Conservation (phyloP, 2,888 invertebrate species). For the Pseudoips prasinana region DNA sequence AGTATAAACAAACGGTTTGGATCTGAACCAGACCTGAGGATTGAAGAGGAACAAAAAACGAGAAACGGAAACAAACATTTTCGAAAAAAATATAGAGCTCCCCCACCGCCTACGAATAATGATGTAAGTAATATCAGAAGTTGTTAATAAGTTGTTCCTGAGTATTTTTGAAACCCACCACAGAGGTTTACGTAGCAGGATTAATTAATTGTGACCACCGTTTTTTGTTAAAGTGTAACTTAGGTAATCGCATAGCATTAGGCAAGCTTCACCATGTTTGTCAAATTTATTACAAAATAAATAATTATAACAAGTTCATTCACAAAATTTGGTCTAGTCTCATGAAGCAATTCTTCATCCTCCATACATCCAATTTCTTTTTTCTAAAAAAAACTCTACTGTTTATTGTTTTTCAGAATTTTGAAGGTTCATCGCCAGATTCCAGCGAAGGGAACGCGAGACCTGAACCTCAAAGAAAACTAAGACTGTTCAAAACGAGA, state of each 20-base stretch:
- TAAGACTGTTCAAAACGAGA: slow-evolving; percentile 88
- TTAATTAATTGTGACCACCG: too few relatives aligned
- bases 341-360: too few relatives aligned
- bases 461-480: slow-evolving; percentile 78
- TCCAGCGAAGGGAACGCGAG: slow-evolving; percentile 78
- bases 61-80: slow-evolving; percentile 77
- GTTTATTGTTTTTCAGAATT: slow-evolving; percentile 45
- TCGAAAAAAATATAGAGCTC: slow-evolving; percentile 90
- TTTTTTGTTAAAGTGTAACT: too few relatives aligned
- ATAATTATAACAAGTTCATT: too few relatives aligned
- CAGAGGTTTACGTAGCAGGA: too few relatives aligned
- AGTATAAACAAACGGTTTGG: slow-evolving; percentile 83
- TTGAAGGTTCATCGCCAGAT: slow-evolving; percentile 82
- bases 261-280: too few relatives aligned
- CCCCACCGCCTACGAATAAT: slow-evolving; percentile 78
- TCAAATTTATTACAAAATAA: too few relatives aligned
- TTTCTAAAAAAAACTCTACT: background rate
- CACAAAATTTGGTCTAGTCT: too few relatives aligned
- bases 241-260: too few relatives aligned
- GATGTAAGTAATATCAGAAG: slow-evolving; percentile 63
- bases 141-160: too few relatives aligned
- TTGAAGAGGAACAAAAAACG: slow-evolving; percentile 66
- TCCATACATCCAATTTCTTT: too few relatives aligned
- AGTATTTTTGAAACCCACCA: too few relatives aligned
- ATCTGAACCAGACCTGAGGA: slow-evolving; percentile 87